Conservation (phyloP, 2,888 invertebrate genomes). For the Thyatira batis region DNA sequence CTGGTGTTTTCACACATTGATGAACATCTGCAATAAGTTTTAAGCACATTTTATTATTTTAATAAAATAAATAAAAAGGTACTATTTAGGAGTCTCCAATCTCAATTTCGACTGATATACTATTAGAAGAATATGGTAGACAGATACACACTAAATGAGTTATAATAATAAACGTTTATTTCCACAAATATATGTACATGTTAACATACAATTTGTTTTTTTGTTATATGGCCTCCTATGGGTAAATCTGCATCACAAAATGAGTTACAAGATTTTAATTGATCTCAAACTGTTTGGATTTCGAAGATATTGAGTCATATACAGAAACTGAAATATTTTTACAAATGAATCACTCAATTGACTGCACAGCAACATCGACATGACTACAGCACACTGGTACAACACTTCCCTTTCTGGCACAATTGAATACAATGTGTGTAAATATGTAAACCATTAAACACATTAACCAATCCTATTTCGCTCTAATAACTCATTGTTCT, state of each 20-base stretch:
- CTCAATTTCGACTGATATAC: too few species aligned
- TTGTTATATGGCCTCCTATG: too few species aligned
- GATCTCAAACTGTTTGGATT: too few species aligned
- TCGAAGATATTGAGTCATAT: background rate
- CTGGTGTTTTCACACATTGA: slow-evolving; percentile 66
- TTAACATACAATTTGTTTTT: too few species aligned
- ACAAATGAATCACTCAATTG: background rate
- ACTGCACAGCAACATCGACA: background rate
- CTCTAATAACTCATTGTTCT: slow-evolving; percentile 43
- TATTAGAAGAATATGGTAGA: too few species aligned
- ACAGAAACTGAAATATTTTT: background rate
- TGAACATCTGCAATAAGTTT: slow-evolving; percentile 52
- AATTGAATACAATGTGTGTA: background rate
- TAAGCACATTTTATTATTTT: background rate
- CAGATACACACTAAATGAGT: too few species aligned
- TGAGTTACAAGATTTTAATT: too few species aligned
- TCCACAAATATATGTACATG: too few species aligned
- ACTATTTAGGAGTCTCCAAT: too few species aligned
- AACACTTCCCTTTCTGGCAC: background rate
- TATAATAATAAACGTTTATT: too few species aligned
- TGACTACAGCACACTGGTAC: background rate
- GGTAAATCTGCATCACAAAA: too few species aligned
- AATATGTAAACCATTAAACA: background rate
- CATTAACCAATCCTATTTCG: slow-evolving; percentile 26
- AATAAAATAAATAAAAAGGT: background rate